Base-by-base conservation (phyloP, 2,888 invertebrate species). In the Pegoplata infirma region DNA sequence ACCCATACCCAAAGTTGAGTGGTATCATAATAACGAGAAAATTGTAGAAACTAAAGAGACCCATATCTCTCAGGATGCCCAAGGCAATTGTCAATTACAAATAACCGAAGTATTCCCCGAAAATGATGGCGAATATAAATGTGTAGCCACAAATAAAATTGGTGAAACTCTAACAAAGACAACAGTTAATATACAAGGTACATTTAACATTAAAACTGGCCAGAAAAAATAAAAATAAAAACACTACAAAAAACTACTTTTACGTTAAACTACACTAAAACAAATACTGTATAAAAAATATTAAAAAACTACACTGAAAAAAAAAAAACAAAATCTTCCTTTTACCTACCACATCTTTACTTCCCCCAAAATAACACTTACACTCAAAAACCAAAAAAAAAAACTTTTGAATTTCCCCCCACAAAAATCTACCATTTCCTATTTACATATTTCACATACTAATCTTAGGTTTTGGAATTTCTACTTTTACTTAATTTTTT, bases 21-120 rank as follows among this genome's bases (percentile, higher is more conserved):
- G 97, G 97, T 94, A 92, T 85, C 94, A 94, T 84, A 92, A 96
- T 84, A 92, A 92, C 16, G 91, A 92, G 83, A 92, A 91, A 59
- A 92, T 97, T 78, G 90, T 92, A 84, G 94, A 94, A 90, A 94
- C 93, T 58, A 94, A 95, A 90, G 96, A 96, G 86, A 93, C 95
- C 64, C 91, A 91, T 12, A 92, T 95, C 66, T 91, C 92, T 44
- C 94, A 96, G 88, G 94, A 94, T 84, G 91, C 92, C 81, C 94
- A 95, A 85, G 97, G 97, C 80, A 90, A 93, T 76, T 96, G 96
- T 86, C 94, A 93, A 87, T 91, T 98, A 82, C 92, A 93, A 81
- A 95, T 97, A 83, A 92, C 93, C 81, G 96, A 97, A 92, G 96
- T 96, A 63, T 96, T 96, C 85, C 96, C 96, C 12, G 97, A 97